These are phyloP conservation scores for Panthera tigris DNA, from an alignment of 2,113 vertebrate species.

Conservation along the genomic window DNA sequence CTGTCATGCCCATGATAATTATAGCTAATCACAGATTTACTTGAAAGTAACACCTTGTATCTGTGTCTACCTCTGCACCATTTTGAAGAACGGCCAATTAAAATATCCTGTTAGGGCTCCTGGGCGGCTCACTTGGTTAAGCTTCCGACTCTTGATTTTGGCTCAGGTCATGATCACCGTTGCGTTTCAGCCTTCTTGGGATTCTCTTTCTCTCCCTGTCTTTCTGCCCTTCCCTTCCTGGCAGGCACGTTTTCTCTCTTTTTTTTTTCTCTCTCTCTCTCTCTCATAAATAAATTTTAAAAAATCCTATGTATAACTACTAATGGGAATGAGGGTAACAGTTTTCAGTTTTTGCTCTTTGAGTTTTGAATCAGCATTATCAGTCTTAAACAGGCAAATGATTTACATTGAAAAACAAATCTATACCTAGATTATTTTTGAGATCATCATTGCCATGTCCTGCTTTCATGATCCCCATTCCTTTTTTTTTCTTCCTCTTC, in stretches of 20 bases:
- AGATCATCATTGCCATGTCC: not conserved
- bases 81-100: not conserved
- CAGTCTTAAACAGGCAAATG: not conserved
- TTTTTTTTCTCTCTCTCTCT: too few relatives aligned
- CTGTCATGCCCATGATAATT: not conserved
- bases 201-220: too few relatives aligned
- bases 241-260: too few relatives aligned
- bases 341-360: not conserved
- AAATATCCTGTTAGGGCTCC: not conserved
- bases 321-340: not conserved
- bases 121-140: too few relatives aligned
- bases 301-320: not conserved
- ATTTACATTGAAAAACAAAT: not conserved
- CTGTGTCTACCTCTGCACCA: not conserved
- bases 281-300: too few relatives aligned
- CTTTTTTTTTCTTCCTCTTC: not conserved
- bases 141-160: too few relatives aligned
- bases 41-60: not conserved
- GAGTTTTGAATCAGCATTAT: not conserved
- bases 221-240: too few relatives aligned
- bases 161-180: too few relatives aligned
- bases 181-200: too few relatives aligned
- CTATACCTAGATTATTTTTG: not conserved
- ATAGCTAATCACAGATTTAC: not conserved
- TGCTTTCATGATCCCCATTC: not conserved